Evolutionary conservation across 2,888 invertebrate genomes (phyloP).

Genomic region (Eupithecia abbreviata): DNA sequence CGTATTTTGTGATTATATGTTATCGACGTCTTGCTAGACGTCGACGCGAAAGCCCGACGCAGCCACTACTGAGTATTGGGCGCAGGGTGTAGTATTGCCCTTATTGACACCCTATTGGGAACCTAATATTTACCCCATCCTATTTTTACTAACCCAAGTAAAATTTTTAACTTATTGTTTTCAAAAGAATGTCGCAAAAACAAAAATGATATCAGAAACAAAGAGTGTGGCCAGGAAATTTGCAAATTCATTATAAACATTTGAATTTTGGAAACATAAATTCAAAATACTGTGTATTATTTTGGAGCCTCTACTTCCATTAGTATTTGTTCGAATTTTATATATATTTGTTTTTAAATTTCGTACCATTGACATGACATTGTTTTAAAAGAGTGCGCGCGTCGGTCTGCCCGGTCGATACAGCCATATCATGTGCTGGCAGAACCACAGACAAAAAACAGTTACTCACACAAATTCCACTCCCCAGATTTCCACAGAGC

Average conservation of each 20-base stretch:
- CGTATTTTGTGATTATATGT: constrained; percentile 58
- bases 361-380: constrained; percentile 45
- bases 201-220: background rate
- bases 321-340: constrained; percentile 20
- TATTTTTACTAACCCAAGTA: background rate
- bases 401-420: constrained; percentile 77
- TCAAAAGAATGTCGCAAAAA: background rate
- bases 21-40: constrained; percentile 64
- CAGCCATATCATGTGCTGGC: constrained; percentile 70
- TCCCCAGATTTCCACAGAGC: constrained; percentile 10
- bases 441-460: constrained; percentile 24
- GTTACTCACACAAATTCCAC: constrained; percentile 11
- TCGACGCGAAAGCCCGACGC: constrained; percentile 69
- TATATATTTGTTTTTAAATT: constrained; percentile 31
- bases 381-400: constrained; percentile 73
- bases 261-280: background rate
- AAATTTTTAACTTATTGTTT: background rate
- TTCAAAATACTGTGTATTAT: background rate
- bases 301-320: background rate
- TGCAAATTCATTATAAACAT: background rate
- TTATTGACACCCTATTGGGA: constrained; percentile 56
- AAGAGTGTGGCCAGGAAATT: background rate
- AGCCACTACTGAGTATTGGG: constrained; percentile 77
- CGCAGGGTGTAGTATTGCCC: constrained; percentile 62
- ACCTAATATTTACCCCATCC: background rate